phyloP scores from a whole-genome alignment of 2,113 vertebrate species.

The Porphyrio hochstetteri region DNA sequence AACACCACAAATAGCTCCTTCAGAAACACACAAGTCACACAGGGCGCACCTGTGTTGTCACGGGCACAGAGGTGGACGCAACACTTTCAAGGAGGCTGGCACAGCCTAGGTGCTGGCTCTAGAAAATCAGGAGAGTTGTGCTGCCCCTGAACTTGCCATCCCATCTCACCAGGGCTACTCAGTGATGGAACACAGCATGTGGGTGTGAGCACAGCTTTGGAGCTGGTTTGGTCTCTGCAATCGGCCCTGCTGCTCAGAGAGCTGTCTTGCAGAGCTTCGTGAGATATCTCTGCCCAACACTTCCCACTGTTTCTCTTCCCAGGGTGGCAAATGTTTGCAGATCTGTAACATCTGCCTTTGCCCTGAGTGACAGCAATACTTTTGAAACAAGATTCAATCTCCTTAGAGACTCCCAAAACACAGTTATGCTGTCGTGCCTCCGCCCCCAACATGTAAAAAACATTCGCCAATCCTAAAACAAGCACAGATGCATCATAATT shows the following conservation, averaged over 20 bases:
- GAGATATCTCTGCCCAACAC: not conserved
- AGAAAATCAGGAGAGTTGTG: not conserved
- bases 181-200: accelerated
- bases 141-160: not conserved
- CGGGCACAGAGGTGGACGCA: not conserved
- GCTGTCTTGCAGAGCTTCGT: not conserved
- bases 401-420: not conserved
- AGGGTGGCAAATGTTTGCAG: not conserved
- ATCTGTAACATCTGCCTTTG: not conserved
- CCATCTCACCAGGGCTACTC: not conserved
- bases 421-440: not conserved
- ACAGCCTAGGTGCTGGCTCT: not conserved
- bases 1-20: not conserved
- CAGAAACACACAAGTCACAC: not conserved
- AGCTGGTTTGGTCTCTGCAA: not conserved
- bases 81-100: not conserved
- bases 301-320: not conserved
- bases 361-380: not conserved
- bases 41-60: not conserved
- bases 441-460: not conserved
- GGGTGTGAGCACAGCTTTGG: not conserved
- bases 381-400: not conserved
- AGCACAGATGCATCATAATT: not conserved
- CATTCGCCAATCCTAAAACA: not conserved
- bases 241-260: not conserved